Evolutionary conservation across 2,797 vertebrate genomes (phyloP).

Genomic region (Pseudocheirus occidentalis): DNA sequence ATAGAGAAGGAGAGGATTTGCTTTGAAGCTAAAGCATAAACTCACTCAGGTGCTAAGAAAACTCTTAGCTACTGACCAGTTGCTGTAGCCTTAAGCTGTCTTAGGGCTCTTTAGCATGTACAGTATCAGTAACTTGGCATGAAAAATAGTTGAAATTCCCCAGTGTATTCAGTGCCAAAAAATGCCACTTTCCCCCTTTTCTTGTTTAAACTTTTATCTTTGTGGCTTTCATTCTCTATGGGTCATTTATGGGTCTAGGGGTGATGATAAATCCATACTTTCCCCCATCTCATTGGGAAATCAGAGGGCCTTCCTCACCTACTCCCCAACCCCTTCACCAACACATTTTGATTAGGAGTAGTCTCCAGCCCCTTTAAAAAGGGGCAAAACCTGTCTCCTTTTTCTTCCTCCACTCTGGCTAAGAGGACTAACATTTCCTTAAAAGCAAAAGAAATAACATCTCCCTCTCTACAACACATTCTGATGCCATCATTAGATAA

Average conservation of each 20-base stretch:
- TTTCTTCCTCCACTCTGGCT: background rate
- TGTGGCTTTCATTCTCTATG: background rate
- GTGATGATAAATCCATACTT: background rate
- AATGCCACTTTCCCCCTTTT: background rate
- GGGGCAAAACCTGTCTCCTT: background rate
- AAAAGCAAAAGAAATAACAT: background rate
- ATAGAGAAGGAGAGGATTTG: background rate
- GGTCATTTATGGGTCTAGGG: background rate
- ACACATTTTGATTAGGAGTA: background rate
- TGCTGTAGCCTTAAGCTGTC: background rate
- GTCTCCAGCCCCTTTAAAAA: background rate
- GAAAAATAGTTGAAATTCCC: background rate
- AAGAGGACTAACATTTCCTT: background rate
- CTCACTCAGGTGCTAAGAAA: background rate
- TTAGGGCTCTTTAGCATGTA: background rate
- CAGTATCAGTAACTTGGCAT: background rate
- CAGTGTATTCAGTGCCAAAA: background rate
- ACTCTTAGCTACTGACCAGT: background rate
- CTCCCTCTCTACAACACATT: background rate
- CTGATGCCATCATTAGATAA: background rate
- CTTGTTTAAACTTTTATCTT: background rate
- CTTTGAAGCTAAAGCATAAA: background rate
- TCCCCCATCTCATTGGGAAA: background rate
- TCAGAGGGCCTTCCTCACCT: background rate
- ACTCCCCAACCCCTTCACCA: background rate